Percentiles rank a stretch among this genome's conserved stretches.
Conservation (phyloP, 2,797 vertebrate genomes). For the Pelodytes ibericus region DNA sequence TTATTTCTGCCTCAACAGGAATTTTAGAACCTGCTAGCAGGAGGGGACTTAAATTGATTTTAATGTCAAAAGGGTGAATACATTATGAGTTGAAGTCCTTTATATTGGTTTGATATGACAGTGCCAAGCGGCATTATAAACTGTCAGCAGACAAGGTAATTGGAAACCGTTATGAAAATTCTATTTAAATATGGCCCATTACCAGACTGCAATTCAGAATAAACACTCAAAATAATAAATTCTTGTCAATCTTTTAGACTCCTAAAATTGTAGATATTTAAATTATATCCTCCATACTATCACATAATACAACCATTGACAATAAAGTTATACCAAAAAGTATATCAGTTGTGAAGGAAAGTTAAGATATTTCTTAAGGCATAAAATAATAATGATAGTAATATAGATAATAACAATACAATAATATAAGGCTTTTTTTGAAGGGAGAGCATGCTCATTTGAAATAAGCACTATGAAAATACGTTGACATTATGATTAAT, state of each 20-base stretch:
- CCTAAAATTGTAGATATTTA: background rate
- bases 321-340: no score
- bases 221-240: conserved; percentile 12
- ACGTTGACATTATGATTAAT: no score
- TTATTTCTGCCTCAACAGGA: background rate
- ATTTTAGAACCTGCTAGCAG: conserved; percentile 28
- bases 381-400: no score
- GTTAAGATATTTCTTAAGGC: no score
- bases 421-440: no score
- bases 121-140: conserved; percentile 58
- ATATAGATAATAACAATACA: no score
- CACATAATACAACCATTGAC: no score
- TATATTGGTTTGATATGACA: conserved; percentile 49
- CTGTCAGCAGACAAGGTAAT: conserved; percentile 61
- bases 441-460: no score
- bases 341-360: no score
- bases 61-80: conserved; percentile 55
- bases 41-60: conserved; percentile 46
- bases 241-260: background rate
- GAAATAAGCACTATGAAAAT: no score
- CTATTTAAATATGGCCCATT: conserved; percentile 40
- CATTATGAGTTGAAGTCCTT: conserved; percentile 52
- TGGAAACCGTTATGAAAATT: conserved; percentile 45
- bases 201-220: conserved; percentile 39
- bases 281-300: background rate